phyloP scores from a whole-genome alignment of 2,113 vertebrate genomes.

The Pachycephala philippinensis region DNA sequence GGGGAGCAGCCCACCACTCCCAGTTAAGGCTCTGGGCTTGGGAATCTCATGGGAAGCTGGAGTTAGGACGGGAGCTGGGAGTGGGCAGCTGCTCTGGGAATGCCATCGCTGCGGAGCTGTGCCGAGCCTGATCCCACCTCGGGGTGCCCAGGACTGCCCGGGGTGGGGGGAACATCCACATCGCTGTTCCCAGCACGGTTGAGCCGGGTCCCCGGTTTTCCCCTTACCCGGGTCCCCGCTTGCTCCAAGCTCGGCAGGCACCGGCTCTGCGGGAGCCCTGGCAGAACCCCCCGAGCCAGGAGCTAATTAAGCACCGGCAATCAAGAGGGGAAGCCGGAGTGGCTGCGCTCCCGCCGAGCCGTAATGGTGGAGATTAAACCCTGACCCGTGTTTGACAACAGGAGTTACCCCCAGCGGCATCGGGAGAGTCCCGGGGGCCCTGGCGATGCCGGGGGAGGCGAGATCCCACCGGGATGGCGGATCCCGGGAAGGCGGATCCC shows the following conservation, averaged over 20 bases:
- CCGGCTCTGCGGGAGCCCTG: not conserved
- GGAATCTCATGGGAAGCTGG: not conserved
- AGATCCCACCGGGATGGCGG: not conserved
- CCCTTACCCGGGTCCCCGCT: accelerated
- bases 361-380: constrained; percentile 33
- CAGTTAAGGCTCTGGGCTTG: not conserved
- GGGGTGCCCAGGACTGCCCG: not conserved
- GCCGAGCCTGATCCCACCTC: not conserved
- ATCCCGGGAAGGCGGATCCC: not conserved
- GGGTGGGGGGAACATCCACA: accelerated
- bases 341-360: not conserved
- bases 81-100: not conserved
- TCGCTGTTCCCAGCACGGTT: accelerated
- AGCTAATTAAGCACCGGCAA: constrained; percentile 48
- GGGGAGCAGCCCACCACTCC: not conserved
- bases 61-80: not conserved
- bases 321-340: constrained; percentile 3
- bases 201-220: not conserved
- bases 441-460: accelerated
- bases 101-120: accelerated
- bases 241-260: not conserved
- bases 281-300: not conserved
- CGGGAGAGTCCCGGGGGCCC: not conserved
- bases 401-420: not conserved
- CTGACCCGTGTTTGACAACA: constrained; percentile 49